Conservation (phyloP, 2,888 invertebrate species). For the Frankliniella fusca region DNA sequence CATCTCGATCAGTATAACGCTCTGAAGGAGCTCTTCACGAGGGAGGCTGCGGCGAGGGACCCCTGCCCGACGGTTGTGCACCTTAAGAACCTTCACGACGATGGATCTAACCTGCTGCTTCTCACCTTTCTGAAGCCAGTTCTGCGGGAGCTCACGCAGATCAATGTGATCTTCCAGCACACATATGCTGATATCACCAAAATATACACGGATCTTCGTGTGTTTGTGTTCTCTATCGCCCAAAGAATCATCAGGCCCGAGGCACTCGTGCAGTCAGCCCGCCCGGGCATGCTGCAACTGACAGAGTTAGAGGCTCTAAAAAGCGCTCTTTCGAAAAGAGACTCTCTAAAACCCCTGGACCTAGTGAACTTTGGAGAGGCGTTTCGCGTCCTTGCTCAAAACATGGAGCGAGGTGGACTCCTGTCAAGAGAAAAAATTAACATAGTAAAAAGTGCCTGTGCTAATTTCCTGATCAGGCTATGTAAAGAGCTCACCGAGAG, state of each 20-base stretch:
- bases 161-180: slow-evolving; percentile 37
- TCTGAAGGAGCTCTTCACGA: slow-evolving; percentile 38
- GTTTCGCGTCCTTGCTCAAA: not conserved
- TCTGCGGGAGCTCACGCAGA: slow-evolving; percentile 34
- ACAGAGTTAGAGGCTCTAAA: not conserved
- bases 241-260: slow-evolving; percentile 34
- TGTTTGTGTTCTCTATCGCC: slow-evolving; percentile 33
- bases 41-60: slow-evolving; percentile 34
- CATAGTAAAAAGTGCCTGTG: not conserved
- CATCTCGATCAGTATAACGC: slow-evolving; percentile 40
- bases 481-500: not conserved
- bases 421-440: not conserved
- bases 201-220: slow-evolving; percentile 34
- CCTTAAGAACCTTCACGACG: slow-evolving; percentile 37
- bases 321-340: not conserved
- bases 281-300: not conserved
- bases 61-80: slow-evolving; percentile 38
- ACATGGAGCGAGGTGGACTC: not conserved
- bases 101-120: slow-evolving; percentile 36
- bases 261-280: not conserved
- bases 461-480: not conserved
- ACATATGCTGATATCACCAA: slow-evolving; percentile 36
- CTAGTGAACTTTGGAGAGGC: not conserved
- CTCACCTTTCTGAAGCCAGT: slow-evolving; percentile 38
- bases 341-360: not conserved